phyloP scores from a whole-genome alignment of 2,113 vertebrate genomes.

The Solenodon paradoxus region DNA sequence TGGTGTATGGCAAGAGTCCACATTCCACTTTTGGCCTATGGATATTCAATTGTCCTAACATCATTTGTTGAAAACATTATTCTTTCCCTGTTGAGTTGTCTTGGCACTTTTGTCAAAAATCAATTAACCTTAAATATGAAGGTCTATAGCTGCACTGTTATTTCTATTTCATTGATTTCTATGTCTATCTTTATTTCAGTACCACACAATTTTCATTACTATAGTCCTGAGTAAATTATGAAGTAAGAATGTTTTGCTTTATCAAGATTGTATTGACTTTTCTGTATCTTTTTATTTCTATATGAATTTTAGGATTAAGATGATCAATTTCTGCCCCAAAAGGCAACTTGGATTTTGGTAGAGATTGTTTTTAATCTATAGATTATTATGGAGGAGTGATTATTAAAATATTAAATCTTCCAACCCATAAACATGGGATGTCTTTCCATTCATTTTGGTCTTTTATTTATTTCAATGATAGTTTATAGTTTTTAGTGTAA shows the following conservation, averaged over 20 bases:
- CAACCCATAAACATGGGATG: not conserved
- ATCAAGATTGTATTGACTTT: not conserved
- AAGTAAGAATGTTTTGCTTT: not conserved
- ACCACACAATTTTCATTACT: not conserved
- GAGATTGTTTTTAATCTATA: not conserved
- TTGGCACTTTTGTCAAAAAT: not conserved
- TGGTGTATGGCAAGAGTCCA: not conserved
- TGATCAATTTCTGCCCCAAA: not conserved
- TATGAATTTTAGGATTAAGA: not conserved
- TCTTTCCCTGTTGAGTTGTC: not conserved
- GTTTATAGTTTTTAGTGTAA: not conserved
- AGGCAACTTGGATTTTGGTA: not conserved
- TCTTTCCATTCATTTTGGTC: not conserved
- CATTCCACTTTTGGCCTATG: not conserved
- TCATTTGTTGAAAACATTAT: not conserved
- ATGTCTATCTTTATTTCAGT: not conserved
- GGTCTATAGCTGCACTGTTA: not conserved
- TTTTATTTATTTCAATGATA: not conserved
- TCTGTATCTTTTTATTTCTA: not conserved
- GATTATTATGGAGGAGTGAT: not conserved
- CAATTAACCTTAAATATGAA: not conserved
- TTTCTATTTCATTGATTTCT: not conserved
- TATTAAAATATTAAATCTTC: not conserved
- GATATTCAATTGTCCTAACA: not conserved
- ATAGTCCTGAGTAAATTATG: not conserved